A percentile compares a stretch with the other conserved stretches of the same genome.
phyloP scores from a whole-genome alignment of 2,113 vertebrate species.

The Nannobrachium achirus region DNA sequence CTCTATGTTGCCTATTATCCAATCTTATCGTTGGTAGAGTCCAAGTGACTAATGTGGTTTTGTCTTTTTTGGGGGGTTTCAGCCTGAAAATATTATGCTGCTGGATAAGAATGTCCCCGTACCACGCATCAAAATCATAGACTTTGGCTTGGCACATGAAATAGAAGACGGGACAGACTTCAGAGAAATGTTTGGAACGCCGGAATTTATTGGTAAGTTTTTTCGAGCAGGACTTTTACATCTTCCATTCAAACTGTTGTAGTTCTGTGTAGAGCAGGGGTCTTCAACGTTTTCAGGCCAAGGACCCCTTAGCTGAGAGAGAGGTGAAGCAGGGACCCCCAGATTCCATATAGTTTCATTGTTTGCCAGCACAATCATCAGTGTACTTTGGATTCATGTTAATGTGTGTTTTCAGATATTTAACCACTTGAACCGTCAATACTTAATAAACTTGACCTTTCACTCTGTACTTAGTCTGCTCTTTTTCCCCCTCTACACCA shows the following conservation, averaged over 20 bases:
- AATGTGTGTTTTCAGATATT: too few species aligned
- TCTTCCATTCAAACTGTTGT: neutral
- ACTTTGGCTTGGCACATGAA: constrained; percentile 95
- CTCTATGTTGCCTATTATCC: neutral
- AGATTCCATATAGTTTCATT: too few species aligned
- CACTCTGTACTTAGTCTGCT: too few species aligned
- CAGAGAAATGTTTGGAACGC: constrained; percentile 98
- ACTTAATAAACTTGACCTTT: too few species aligned
- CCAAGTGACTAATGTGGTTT: neutral
- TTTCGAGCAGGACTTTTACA: neutral
- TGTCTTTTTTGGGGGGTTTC: constrained; percentile 55
- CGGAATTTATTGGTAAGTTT: constrained; percentile 94
- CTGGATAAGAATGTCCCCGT: constrained; percentile 87
- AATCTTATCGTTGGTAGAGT: neutral
- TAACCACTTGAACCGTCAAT: too few species aligned
- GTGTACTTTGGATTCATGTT: too few species aligned
- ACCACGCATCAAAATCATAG: constrained; percentile 95
- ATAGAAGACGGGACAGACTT: constrained; percentile 94
- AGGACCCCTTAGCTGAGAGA: too few species aligned
- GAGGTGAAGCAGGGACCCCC: too few species aligned
- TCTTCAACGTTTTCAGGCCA: too few species aligned
- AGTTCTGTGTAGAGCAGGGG: neutral
- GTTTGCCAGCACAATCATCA: too few species aligned
- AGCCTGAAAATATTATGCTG: constrained; percentile 99
- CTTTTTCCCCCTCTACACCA: too few species aligned